Evolutionary conservation across 1,140 invertebrate species (phyloP), one percentile per base, ranked within the genome.

Genomic region (Hesperophylax magnus): DNA sequence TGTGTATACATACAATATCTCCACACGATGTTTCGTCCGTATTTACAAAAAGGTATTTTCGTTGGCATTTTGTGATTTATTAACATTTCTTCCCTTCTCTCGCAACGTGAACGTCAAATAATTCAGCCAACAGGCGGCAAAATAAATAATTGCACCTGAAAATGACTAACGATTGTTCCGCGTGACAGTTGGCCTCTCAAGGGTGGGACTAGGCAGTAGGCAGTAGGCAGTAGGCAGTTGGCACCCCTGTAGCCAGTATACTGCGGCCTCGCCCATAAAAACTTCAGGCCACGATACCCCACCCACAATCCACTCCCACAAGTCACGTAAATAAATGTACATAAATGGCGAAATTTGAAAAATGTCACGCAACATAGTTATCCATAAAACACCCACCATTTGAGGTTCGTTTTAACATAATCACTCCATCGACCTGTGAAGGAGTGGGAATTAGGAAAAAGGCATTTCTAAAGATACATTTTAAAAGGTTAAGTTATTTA

Each of bases 131-230:
- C 54, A 56, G 58, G 82, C 67, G 81, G 34, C 56, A 77, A 81
- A 81, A 84, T 81, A 80, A 84, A 79, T 84, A 81, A 84, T 84
- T 81, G 54, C 77, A 69, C 39, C 71, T 81, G 82, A 67, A 81
- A 84, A 84, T 84, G 82, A 84, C 54, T 84, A 77, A 84, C 77
- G 67, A 75, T 56, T 20, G 20, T 20, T n/a, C 78, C 81, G 82
- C 82, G 82, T 83, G 82, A 78, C 79, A 75, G 61, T 39, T 39
- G 34, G 34, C 34, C 20, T 17, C 54, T 58, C 72, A 14, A 17
- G 56, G 27, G 53, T 27, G 9, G 56, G 20, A 18, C 22, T n/a
- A 47, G 53, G 15, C 11, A 20, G 8, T 8, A 1, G 34, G 3
- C 11, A 20, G 8, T 8, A 1, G 34, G 3, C 34, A 8, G 34